These are phyloP conservation scores for Lacanobia oleracea DNA, from an alignment of 2,888 invertebrate species.

Conservation along the genomic window DNA sequence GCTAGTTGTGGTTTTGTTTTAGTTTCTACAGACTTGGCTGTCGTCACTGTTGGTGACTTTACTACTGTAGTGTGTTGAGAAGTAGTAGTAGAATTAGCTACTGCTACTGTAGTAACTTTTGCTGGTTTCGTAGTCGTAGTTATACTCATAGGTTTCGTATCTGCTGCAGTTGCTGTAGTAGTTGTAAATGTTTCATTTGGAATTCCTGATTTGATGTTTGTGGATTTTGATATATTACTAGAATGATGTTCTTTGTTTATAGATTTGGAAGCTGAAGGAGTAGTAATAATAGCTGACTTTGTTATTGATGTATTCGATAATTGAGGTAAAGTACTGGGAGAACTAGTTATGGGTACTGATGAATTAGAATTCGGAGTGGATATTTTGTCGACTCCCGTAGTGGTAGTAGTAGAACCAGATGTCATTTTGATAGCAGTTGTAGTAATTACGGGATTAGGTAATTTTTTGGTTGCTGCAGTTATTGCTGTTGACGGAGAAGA, in stretches of 20 bases:
- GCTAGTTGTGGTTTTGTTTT: conserved; percentile 41
- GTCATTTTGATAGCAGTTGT: conserved; percentile 17
- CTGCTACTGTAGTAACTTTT: conserved; percentile 29
- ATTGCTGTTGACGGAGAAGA: not conserved
- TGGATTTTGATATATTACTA: conserved; percentile 41
- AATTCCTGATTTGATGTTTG: conserved; percentile 33
- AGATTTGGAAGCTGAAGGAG: conserved; percentile 15
- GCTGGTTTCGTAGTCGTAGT: conserved; percentile 38
- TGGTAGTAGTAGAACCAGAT: not conserved
- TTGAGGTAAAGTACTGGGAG: conserved; percentile 13
- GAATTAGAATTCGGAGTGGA: conserved; percentile 36
- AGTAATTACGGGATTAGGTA: not conserved
- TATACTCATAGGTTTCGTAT: conserved; percentile 28
- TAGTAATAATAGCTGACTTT: conserved; percentile 7
- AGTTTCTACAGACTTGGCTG: conserved; percentile 28
- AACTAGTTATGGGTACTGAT: conserved; percentile 38
- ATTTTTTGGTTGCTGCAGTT: conserved; percentile 22
- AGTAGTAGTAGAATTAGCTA: conserved; percentile 35
- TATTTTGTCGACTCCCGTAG: conserved; percentile 15
- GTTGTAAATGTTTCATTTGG: conserved; percentile 14
- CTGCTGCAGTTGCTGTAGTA: conserved; percentile 48
- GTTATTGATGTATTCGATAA: conserved; percentile 19
- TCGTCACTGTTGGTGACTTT: conserved; percentile 33
- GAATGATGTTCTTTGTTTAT: conserved; percentile 22
- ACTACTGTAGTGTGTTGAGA: conserved; percentile 32